Evolutionary conservation across 2,888 invertebrate species (phyloP).

Genomic region (Leucophora obtusa): DNA sequence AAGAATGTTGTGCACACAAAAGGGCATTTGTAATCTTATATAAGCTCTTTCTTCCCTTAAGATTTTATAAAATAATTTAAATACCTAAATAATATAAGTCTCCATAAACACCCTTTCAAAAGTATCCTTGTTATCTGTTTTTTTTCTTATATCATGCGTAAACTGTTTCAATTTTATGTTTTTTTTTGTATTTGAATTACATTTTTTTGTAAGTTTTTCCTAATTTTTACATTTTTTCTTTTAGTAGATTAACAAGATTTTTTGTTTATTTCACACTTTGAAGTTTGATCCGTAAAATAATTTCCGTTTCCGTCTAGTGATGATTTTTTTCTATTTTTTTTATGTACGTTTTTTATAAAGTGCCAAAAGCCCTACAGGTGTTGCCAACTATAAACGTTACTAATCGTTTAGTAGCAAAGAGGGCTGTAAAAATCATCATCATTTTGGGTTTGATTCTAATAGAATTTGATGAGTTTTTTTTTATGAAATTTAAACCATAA

Average conservation of each 20-base stretch:
- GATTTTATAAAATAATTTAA: conserved; percentile 43
- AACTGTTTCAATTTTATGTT: conserved; percentile 40
- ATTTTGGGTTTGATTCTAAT: conserved; percentile 39
- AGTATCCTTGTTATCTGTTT: conserved; percentile 34
- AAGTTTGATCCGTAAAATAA: conserved; percentile 64
- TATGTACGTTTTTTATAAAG: conserved; percentile 31
- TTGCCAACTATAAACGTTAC: conserved; percentile 53
- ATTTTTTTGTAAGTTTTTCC: conserved; percentile 33
- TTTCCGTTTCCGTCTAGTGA: conserved; percentile 54
- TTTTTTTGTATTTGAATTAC: conserved; percentile 52
- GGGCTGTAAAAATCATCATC: conserved; percentile 19
- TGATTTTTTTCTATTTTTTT: not conserved
- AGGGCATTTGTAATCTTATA: not conserved
- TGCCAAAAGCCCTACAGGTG: conserved; percentile 55
- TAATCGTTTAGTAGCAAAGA: not conserved
- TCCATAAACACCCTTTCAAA: conserved; percentile 46
- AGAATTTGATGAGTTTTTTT: conserved; percentile 26
- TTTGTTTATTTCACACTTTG: conserved; percentile 60
- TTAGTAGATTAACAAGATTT: conserved; percentile 58
- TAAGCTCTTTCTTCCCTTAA: conserved; percentile 29
- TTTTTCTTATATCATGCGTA: conserved; percentile 50
- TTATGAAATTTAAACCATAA: conserved; percentile 26
- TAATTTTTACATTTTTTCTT: conserved; percentile 26
- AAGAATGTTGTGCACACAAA: not conserved
- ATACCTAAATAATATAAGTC: conserved; percentile 37